Evolutionary conservation across 1,140 invertebrate genomes (phyloP), one percentile per base, ranked within the genome.

Genomic region (Heliconius hermathena): DNA sequence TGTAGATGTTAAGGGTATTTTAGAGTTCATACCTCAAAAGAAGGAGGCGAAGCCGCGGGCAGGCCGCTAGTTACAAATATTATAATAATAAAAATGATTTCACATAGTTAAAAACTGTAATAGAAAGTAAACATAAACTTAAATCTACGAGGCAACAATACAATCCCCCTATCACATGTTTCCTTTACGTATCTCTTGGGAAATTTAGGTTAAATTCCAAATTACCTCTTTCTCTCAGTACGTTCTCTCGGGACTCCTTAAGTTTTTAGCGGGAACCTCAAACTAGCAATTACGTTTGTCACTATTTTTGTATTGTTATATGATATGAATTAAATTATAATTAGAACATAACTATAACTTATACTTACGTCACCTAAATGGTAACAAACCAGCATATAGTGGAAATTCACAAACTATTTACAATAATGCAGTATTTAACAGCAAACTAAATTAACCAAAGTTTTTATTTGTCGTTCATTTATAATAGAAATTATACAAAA

Each of bases 221-320:
- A 66, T 66, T 66, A 66, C 60, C 60, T 66, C 60, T 66, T 66
- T 66, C 60, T 66, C 60, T 66, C 60, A 66, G 29, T 26, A 66
- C 60, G n/a, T 0, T 4, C 60, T 26, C 22, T 66, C 9, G 60
- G 60, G 60, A 66, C 60, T 66, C 22, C 60, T 66, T 66, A 66
- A 66, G 26, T 66, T 66, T 66, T 66, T 66, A 66, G n/a, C 8
- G n/a, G 8, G 54, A 57, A 9, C n/a, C 20, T 57, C 6, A n/a
- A 57, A 57, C 54, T 57, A 57, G 60, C 11, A 26, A 16, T 26
- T 11, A 4, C 29, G 60, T 66, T 26, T 66, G 3, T 66, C 11
- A 29, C 57, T 66, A 66, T 66, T 26, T 60, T 11, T 60, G n/a
- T n/a, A 29, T 29, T 29, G 29, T 29, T 29, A 29, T 29, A 29